These are phyloP conservation scores for Cistogaster globosa DNA, from an alignment of 2,888 invertebrate genomes.

Conservation along the genomic window DNA sequence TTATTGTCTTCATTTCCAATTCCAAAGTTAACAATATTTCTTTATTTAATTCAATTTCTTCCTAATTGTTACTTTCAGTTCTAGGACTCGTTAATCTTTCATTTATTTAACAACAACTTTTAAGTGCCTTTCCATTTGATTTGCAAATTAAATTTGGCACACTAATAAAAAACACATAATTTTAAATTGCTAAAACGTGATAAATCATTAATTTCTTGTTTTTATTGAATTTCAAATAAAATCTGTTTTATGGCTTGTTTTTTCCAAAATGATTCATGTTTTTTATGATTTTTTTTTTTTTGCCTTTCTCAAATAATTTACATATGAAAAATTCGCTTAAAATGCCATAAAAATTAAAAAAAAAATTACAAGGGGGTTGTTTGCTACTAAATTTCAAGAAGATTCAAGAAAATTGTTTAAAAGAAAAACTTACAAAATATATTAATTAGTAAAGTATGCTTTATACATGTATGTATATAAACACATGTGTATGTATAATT, in stretches of 20 bases:
- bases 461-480: neutral
- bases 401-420: constrained; percentile 10
- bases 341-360: neutral
- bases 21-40: too few relatives aligned
- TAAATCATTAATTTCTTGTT: constrained; percentile 72
- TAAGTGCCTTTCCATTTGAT: constrained; percentile 18
- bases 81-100: neutral
- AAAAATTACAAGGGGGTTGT: constrained; percentile 21
- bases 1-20: too few relatives aligned
- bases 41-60: too few relatives aligned
- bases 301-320: constrained; percentile 30
- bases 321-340: constrained; percentile 30
- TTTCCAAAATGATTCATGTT: constrained; percentile 52
- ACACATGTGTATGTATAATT: too few relatives aligned
- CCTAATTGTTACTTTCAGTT: neutral
- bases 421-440: constrained; percentile 30
- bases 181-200: constrained; percentile 69
- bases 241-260: constrained; percentile 57
- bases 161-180: constrained; percentile 35
- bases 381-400: neutral
- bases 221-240: constrained; percentile 48
- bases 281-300: constrained; percentile 24
- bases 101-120: constrained; percentile 10
- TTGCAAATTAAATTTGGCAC: constrained; percentile 55
- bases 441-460: constrained; percentile 23